Evolutionary conservation across 2,113 vertebrate species (phyloP), one percentile per base, ranked within the genome.

Genomic region (Halcyon malimbica): DNA sequence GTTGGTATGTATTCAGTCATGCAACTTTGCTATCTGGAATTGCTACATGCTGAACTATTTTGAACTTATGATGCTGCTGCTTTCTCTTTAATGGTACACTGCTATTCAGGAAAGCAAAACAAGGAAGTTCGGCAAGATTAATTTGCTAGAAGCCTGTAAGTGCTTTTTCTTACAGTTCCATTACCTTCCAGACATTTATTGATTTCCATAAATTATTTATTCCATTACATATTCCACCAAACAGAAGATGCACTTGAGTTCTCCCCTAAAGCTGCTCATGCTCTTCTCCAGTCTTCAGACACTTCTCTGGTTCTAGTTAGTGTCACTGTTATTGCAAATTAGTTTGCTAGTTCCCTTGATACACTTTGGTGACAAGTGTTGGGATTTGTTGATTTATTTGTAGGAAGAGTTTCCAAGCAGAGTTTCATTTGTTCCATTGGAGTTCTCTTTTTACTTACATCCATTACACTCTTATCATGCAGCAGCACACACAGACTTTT

Each of bases 171-270:
- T 92, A 74, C 2, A 19, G 59, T 95, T 91, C 87, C 88, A 95
- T 95, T 96, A 90, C 60, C 64, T 91, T 80, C 51, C 60, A 93
- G 93, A 86, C 83, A 51, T 75, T 74, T 95, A 96, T 86, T 91
- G 91, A 96, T 92, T 96, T 94, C 56, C 64, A 90, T 94, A 92
- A 92, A 95, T 93, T 89, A 97, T 92, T 89, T 93, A 94, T 80
- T n/a, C 50, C 29, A 64, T 91, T 90, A 85, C 24, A 74, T 79
- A 94, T 86, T 83, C 83, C 71, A 83, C 50, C 26, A 68, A 90
- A 88, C 3, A 81, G 59, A 93, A 92, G 71, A 83, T 67, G 71
- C 71, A 88, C 79, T 96, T 11, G 1, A 95, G 26, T 67, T 88
- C 83, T 83, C 60, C 54, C 59, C 48, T 95, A 91, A 95, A 96